Conservation (phyloP, 2,797 vertebrate species). For the Mionectes olivaceus region DNA sequence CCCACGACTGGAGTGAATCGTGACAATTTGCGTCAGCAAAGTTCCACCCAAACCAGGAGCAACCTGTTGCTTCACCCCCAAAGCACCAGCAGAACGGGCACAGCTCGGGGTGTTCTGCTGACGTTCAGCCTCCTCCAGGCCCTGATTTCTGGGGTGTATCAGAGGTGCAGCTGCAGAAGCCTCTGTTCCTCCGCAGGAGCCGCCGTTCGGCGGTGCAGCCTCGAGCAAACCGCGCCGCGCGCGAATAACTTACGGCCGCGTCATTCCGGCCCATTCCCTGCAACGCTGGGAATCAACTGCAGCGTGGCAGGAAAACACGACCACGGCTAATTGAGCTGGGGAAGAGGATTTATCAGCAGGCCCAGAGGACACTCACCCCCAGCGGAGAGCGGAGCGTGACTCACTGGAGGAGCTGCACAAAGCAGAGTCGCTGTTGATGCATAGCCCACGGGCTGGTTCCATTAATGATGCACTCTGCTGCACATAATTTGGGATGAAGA, state of each 20-base stretch:
- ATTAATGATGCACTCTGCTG: background rate
- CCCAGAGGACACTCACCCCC: constrained; percentile 51
- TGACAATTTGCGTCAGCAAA: background rate
- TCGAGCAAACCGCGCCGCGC: background rate
- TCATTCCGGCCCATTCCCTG: background rate
- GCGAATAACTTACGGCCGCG: background rate
- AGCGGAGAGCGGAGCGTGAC: constrained; percentile 23
- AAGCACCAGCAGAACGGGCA: fast-evolving
- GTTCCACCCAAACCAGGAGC: background rate
- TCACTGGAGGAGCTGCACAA: background rate
- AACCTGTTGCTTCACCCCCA: background rate
- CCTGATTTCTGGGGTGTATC: too few relatives aligned
- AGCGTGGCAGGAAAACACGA: background rate
- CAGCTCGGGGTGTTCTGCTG: background rate
- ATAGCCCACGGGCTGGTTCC: background rate
- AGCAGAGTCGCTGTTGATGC: background rate
- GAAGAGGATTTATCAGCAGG: constrained; percentile 49
- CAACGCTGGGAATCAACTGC: background rate
- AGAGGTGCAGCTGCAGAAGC: background rate
- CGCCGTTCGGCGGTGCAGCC: background rate
- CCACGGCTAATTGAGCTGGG: constrained; percentile 63
- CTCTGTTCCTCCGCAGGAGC: background rate
- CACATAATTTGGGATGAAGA: background rate
- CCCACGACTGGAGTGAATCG: fast-evolving
- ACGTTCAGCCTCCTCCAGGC: background rate